Percentiles rank a stretch among this genome's conserved stretches.
Conservation (phyloP, 2,888 invertebrate species). For the Lamproptera curius region DNA sequence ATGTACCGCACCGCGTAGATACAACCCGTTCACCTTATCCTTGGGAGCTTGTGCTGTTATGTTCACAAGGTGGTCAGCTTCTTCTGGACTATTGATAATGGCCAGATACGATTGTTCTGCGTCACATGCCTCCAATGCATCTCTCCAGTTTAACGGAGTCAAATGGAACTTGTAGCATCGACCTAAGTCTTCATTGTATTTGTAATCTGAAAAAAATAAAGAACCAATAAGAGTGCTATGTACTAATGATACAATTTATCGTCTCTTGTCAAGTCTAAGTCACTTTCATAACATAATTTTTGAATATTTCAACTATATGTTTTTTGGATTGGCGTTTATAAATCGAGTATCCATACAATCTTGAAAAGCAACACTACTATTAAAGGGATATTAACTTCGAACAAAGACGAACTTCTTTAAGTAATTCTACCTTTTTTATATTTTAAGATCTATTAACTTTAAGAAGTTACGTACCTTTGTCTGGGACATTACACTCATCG, state of each 20-base stretch:
- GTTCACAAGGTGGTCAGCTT: constrained; percentile 40
- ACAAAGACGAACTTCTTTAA: no score
- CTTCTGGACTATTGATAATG: constrained; percentile 46
- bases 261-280: no score
- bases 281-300: no score
- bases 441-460: no score
- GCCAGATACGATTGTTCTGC: constrained; percentile 53
- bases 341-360: no score
- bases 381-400: no score
- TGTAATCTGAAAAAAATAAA: constrained; percentile 45
- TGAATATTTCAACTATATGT: no score
- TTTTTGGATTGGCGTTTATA: no score
- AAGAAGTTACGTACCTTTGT: constrained; percentile 48
- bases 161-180: constrained; percentile 59
- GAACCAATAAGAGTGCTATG: no score
- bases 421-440: background rate
- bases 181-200: constrained; percentile 35
- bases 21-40: constrained; percentile 35
- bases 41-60: constrained; percentile 39
- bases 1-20: constrained; percentile 35
- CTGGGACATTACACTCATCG: constrained; percentile 43
- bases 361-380: no score
- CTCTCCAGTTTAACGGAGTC: constrained; percentile 47
- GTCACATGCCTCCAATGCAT: constrained; percentile 46
- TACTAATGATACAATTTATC: no score